Percentiles rank a stretch among this genome's conserved stretches.
Evolutionary conservation across 2,113 vertebrate species (phyloP).

Genomic region (Thryonomys swinderianus): DNA sequence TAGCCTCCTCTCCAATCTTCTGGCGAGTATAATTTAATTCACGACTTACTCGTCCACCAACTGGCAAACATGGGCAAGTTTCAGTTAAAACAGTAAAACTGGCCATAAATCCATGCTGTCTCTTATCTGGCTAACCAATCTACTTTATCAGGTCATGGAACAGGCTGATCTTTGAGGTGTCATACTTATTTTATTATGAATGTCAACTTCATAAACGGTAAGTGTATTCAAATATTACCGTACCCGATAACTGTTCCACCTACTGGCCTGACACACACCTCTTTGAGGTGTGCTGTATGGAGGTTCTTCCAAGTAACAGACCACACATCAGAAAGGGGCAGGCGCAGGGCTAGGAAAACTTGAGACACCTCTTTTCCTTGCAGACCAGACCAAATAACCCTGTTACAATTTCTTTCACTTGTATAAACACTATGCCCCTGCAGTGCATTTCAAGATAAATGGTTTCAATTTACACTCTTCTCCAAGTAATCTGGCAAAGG

Average conservation of each 20-base stretch:
- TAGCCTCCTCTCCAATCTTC: constrained; percentile 99
- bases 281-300: not conserved
- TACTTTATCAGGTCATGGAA: too few species aligned
- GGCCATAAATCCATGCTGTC: not conserved
- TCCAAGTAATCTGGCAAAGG: constrained; percentile 82
- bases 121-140: not conserved
- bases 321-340: constrained; percentile 46
- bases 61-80: constrained; percentile 85
- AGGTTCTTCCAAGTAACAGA: constrained; percentile 56
- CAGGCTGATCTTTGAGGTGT: not conserved
- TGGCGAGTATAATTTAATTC: constrained; percentile 98
- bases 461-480: constrained; percentile 86
- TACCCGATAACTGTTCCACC: not conserved
- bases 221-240: not conserved
- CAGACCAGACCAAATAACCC: constrained; percentile 82
- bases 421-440: constrained; percentile 84
- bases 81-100: constrained; percentile 73
- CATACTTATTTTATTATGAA: not conserved
- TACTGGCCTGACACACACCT: not conserved
- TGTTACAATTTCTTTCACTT: constrained; percentile 85
- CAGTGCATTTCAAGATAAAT: constrained; percentile 84
- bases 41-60: constrained; percentile 97
- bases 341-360: not conserved
- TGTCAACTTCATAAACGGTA: not conserved
- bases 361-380: constrained; percentile 68